These are phyloP conservation scores for Samia ricini DNA, from an alignment of 1,140 invertebrate genomes.

Conservation along the genomic window DNA sequence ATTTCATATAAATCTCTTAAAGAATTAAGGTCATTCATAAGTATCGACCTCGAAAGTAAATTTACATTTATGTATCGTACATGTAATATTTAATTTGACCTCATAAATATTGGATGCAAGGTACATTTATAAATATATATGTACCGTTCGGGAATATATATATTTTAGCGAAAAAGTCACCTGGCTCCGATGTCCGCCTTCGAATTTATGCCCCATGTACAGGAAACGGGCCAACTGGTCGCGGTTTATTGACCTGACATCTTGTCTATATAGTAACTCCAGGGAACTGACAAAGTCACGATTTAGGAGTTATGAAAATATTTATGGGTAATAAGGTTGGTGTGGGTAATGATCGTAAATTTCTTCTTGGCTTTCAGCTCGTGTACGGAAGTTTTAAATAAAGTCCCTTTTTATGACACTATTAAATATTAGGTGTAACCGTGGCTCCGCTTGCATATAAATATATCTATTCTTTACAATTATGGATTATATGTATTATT, in stretches of 20 bases:
- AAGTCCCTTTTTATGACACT: too few relatives aligned
- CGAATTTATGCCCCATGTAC: slow-evolving; percentile 42
- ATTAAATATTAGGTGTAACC: too few relatives aligned
- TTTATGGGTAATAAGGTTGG: not conserved
- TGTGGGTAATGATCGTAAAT: not conserved
- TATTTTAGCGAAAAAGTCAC: slow-evolving; percentile 31
- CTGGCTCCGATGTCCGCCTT: slow-evolving; percentile 34
- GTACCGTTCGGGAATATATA: not conserved
- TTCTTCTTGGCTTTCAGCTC: not conserved
- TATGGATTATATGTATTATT: too few relatives aligned
- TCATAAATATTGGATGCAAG: not conserved
- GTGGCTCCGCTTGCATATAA: too few relatives aligned
- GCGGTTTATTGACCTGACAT: slow-evolving; percentile 40
- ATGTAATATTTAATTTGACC: not conserved
- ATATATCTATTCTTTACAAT: too few relatives aligned
- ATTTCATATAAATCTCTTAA: too few relatives aligned
- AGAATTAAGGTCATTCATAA: too few relatives aligned
- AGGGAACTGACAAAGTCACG: slow-evolving; percentile 29
- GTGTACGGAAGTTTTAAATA: too few relatives aligned
- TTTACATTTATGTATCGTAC: not conserved
- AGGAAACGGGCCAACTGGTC: slow-evolving; percentile 47
- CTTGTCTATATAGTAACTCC: slow-evolving; percentile 33
- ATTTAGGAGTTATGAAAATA: slow-evolving; percentile 17
- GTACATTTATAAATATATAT: too few relatives aligned
- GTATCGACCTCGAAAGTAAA: not conserved